Conservation (phyloP, 2,888 invertebrate genomes). For the Rhorus exstirpatorius region DNA sequence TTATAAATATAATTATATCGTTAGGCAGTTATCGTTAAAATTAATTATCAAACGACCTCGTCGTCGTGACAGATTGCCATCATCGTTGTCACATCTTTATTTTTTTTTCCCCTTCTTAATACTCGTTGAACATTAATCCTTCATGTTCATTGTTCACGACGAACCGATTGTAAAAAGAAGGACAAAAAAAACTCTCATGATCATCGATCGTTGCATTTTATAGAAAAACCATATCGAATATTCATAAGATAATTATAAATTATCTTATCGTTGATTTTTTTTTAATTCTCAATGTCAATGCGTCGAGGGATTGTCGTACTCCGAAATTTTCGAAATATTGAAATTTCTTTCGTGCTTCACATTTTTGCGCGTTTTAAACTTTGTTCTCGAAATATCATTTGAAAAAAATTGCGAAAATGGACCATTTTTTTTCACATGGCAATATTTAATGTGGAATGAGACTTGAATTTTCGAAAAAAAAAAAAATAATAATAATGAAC, state of each 20-base stretch:
- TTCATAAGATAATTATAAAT: constrained; percentile 49
- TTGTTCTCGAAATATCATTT: too few species aligned
- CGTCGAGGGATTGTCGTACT: not conserved
- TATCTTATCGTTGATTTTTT: constrained; percentile 11
- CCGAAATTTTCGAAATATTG: not conserved
- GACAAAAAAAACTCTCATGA: not conserved
- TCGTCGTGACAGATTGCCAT: constrained; percentile 44
- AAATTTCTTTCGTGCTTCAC: too few species aligned
- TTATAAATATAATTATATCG: constrained; percentile 33
- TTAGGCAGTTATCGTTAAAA: constrained; percentile 34
- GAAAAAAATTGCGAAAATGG: too few species aligned
- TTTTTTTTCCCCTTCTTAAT: not conserved
- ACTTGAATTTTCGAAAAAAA: too few species aligned
- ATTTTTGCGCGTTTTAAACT: too few species aligned
- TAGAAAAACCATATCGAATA: constrained; percentile 41
- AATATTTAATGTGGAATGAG: too few species aligned
- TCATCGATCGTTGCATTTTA: constrained; percentile 25
- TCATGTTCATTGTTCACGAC: not conserved
- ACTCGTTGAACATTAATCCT: constrained; percentile 16
- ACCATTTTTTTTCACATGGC: too few species aligned
- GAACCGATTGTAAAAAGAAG: not conserved
- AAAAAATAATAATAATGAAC: too few species aligned
- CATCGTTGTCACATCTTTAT: not conserved
- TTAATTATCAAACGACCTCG: constrained; percentile 27
- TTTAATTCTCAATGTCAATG: not conserved